phyloP scores from a whole-genome alignment of 2,113 vertebrate species.

The Pyxicephalus adspersus region DNA sequence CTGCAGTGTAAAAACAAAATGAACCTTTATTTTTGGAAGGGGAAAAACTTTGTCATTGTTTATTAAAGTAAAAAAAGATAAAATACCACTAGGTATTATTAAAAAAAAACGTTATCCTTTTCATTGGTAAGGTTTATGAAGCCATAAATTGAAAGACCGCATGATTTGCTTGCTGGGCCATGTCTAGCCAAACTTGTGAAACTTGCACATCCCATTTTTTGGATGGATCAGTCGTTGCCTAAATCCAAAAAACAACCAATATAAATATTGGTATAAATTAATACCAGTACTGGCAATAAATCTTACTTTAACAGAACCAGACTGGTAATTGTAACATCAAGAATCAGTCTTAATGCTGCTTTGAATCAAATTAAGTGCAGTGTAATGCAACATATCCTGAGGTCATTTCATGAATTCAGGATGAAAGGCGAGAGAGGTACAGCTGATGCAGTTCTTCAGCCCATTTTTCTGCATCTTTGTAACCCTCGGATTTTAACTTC shows the following conservation, averaged over 20 bases:
- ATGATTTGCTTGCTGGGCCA: not conserved
- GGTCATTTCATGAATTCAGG: not conserved
- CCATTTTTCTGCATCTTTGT: constrained; percentile 81
- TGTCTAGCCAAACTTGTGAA: not conserved
- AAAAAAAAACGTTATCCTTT: not conserved
- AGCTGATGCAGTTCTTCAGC: constrained; percentile 81
- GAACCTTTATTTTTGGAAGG: not conserved
- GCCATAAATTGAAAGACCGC: not conserved
- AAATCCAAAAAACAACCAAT: no score
- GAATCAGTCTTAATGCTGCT: not conserved
- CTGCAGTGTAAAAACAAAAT: not conserved
- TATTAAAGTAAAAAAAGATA: not conserved
- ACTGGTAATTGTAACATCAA: not conserved
- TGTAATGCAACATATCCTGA: no score
- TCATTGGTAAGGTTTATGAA: not conserved
- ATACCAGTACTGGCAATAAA: not conserved
- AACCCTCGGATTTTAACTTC: constrained; percentile 89
- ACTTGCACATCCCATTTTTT: not conserved
- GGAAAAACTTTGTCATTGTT: not conserved
- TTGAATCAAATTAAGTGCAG: no score
- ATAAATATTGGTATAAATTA: no score
- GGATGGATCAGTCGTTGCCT: no score
- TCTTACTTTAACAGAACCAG: not conserved
- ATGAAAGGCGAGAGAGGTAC: constrained; percentile 69
- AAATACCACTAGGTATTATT: not conserved